Evolutionary conservation across 2,113 vertebrate species (phyloP), one percentile per base, ranked within the genome.

Genomic region (Albula goreensis): DNA sequence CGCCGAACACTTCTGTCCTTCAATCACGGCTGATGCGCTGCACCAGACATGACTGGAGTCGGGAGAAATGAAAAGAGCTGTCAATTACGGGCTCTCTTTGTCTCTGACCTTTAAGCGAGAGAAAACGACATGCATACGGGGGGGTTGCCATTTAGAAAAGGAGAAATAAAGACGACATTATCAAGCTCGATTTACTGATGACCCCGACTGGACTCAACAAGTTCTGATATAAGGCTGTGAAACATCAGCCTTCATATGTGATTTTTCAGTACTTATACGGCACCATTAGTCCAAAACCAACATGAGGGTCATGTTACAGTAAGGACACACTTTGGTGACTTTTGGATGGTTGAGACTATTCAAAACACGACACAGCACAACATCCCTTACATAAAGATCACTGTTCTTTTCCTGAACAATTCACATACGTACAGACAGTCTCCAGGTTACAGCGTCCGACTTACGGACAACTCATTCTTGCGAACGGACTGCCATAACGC

Each of bases 31-130:
- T 41, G 83, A 48, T 87, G 86, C 90, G 89, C 83, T 85, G 85
- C 89, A 87, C 88, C 86, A 90, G 85, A 89, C 80, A 52, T 25
- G 80, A 81, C 51, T 53, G 88, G 87, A 91, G 80, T 86, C 66
- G 89, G 84, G 22, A 52, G 13, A 87, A 85, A 82, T 80, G 60
- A 87, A 87, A 78, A 82, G 87, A 89, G 83, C 85, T 77, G 84
- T 63, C 51, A 9, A 4, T 90, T 88, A 86, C 83, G 86, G 78
- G 89, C 86, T 70, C 85, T n/a, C 84, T 84, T 82, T 89, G 79
- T 88, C 86, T 90, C 79, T 86, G 89, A 88, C 88, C 91, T 89
- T 90, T 92, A 87, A 88, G 87, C 82, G 78, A 31, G 11, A 31
- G 85, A 86, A 81, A 70, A 60, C 78, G 25, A 53, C 60, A 50